These are phyloP conservation scores for Paraescarpia echinospica DNA, from an alignment of 1,140 invertebrate genomes.

Conservation along the genomic window DNA sequence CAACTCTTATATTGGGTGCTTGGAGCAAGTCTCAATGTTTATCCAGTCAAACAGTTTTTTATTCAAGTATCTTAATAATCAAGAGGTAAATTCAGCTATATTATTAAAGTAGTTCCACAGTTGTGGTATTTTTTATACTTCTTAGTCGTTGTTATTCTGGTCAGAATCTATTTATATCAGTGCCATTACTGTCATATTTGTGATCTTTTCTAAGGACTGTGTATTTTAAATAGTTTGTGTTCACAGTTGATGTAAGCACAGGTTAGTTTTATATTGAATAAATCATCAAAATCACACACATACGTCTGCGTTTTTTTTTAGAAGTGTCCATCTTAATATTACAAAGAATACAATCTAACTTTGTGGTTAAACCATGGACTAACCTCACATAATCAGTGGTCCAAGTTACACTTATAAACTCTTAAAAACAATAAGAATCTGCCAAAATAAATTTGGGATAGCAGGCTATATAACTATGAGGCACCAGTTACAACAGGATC, in stretches of 20 bases:
- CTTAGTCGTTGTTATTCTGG: no score
- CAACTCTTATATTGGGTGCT: no score
- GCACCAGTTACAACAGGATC: not conserved
- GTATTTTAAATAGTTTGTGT: not conserved
- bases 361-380: not conserved
- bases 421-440: not conserved
- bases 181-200: not conserved
- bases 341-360: not conserved
- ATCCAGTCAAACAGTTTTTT: no score
- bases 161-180: not conserved
- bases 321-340: not conserved
- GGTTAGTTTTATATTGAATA: not conserved
- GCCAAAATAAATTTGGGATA: no score
- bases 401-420: not conserved
- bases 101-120: no score
- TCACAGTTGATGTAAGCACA: not conserved
- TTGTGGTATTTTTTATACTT: no score
- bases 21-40: no score
- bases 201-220: not conserved
- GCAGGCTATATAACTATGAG: not conserved
- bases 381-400: not conserved
- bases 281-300: not conserved
- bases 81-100: no score
- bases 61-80: no score
- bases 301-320: not conserved